A percentile compares a stretch with the other conserved stretches of the same genome.
phyloP scores from a whole-genome alignment of 2,888 invertebrate genomes.

The Agrochola litura region DNA sequence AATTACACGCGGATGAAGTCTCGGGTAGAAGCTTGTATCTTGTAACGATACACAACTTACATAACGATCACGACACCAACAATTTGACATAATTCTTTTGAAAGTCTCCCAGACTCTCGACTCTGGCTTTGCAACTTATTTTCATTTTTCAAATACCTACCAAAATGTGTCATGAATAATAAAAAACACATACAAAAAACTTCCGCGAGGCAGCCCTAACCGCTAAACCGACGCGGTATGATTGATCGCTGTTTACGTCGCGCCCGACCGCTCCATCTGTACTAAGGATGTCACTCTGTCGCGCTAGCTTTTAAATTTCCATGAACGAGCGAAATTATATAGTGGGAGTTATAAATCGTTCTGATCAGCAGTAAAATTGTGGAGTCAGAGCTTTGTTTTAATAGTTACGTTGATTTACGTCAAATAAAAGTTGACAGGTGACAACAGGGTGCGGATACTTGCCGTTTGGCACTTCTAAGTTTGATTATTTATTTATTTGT shows the following conservation, averaged over 20 bases:
- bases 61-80: conserved; percentile 15
- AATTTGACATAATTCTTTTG: conserved; percentile 21
- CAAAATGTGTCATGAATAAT: conserved; percentile 57
- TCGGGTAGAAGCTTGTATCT: neutral
- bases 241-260: conserved; percentile 66
- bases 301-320: conserved; percentile 62
- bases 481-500: neutral
- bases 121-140: conserved; percentile 45
- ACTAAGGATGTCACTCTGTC: conserved; percentile 54
- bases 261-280: conserved; percentile 63
- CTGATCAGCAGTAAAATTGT: conserved; percentile 30
- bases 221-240: conserved; percentile 50
- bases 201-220: conserved; percentile 58
- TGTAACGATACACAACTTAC: neutral
- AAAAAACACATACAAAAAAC: conserved; percentile 52
- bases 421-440: conserved; percentile 10
- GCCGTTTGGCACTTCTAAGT: neutral
- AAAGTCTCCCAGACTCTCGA: conserved; percentile 18
- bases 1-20: neutral
- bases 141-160: conserved; percentile 34
- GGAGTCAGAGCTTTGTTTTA: conserved; percentile 23
- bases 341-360: conserved; percentile 51
- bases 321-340: conserved; percentile 64
- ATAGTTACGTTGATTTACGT: conserved; percentile 1
- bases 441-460: neutral